Percentiles rank a stretch among this genome's conserved stretches.
Evolutionary conservation across 2,113 vertebrate species (phyloP).

Genomic region (Spea multiplicata): DNA sequence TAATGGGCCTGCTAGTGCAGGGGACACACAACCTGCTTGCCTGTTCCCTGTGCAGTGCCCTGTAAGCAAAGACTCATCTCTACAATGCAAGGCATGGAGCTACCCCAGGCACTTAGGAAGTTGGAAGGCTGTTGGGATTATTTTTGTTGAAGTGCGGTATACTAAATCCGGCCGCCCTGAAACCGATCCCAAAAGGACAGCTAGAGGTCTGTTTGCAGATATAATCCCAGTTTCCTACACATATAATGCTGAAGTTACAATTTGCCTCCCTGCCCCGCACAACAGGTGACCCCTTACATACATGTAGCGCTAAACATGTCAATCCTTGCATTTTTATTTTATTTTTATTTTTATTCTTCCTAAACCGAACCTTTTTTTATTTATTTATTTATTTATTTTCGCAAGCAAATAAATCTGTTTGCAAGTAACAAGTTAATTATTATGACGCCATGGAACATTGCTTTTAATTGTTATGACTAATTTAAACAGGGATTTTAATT

Average conservation of each 20-base stretch:
- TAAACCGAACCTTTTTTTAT: background rate
- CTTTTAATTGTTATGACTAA: background rate
- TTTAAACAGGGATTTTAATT: background rate
- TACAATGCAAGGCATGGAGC: slow-evolving; percentile 10
- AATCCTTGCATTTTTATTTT: background rate
- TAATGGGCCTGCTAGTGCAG: too few species aligned
- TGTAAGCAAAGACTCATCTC: background rate
- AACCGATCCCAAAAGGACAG: slow-evolving; percentile 23
- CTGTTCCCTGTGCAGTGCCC: background rate
- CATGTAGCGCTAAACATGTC: background rate
- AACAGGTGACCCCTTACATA: slow-evolving; percentile 25
- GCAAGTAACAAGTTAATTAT: background rate
- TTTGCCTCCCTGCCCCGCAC: background rate
- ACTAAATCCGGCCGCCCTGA: background rate
- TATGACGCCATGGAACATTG: background rate
- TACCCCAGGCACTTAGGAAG: slow-evolving; percentile 1
- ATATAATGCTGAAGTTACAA: slow-evolving; percentile 13
- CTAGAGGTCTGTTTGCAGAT: background rate
- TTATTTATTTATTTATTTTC: background rate
- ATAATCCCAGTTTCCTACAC: slow-evolving; percentile 26
- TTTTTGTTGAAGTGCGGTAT: slow-evolving; percentile 27
- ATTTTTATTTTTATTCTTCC: background rate
- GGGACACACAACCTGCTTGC: background rate
- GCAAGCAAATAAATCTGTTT: background rate
- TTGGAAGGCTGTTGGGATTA: slow-evolving; percentile 11